These are phyloP conservation scores for Neuroterus valhalla DNA, from an alignment of 1,140 invertebrate genomes.

Conservation along the genomic window DNA sequence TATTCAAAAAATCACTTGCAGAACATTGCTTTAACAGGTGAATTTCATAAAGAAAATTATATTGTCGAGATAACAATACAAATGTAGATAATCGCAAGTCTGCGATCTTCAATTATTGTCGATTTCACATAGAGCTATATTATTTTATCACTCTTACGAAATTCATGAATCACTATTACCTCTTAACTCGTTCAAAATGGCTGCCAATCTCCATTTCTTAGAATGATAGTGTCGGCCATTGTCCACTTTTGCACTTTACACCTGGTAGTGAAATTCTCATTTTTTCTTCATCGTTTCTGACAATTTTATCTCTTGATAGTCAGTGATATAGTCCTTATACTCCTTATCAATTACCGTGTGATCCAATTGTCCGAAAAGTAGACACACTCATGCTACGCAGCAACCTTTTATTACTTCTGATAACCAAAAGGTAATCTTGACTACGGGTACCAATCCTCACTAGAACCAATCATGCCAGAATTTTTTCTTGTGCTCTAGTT, in stretches of 20 bases:
- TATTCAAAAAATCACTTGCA: background rate
- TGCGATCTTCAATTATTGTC: background rate
- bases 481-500: background rate
- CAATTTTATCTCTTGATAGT: constrained; percentile 3
- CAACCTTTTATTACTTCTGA: constrained; percentile 14
- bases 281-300: background rate
- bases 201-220: background rate
- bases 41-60: constrained; percentile 4
- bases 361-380: background rate
- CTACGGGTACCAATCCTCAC: background rate
- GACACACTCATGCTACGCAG: constrained; percentile 8
- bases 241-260: background rate
- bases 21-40: background rate
- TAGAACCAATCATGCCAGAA: background rate
- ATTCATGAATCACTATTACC: background rate
- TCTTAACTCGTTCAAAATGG: background rate
- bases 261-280: background rate
- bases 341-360: constrained; percentile 2
- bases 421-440: constrained; percentile 12
- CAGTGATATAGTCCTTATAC: background rate
- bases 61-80: background rate
- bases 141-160: constrained; percentile 5
- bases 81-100: constrained; percentile 5
- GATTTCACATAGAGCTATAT: background rate
- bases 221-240: background rate